Evolutionary conservation across 2,113 vertebrate genomes (phyloP), one percentile per base, ranked within the genome.

Genomic region (Poicephalus meyeri): DNA sequence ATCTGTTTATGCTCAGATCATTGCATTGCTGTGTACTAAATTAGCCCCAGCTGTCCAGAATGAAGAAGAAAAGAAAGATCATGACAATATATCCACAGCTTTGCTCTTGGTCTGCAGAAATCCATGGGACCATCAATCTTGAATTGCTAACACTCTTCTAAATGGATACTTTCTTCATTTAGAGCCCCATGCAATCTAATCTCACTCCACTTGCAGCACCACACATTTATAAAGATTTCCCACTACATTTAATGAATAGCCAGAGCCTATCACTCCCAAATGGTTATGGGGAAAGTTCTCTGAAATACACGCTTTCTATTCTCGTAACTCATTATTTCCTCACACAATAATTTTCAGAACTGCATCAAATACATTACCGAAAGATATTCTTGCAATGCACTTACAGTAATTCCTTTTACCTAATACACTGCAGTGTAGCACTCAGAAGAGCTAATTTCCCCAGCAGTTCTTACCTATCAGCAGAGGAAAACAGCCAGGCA

Each of bases 321-420:
- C 73, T 95, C 70, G 12, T 65, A 91, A 47, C 70, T 95, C 92
- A 80, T 96, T 93, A 93, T 93, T 92, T 82, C 69, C 58, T 95
- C 70, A 72, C 77, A 82, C 44, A 72, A 89, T 89, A 76, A 76
- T 93, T 92, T 94, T 73, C 92, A 73, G 73, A 91, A 42, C 83
- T 72, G 17, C 65, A 93, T 87, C 66, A 93, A 91, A 85, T 63
- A 85, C 58, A 72, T 96, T 92, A 79, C 37, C n/a, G 23, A 73
- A 87, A 91, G 77, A 95, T 53, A 93, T 66, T 85, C 66, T 87
- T 87, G 52, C 47, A 91, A 93, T 91, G 83, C 88, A 94, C 92
- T 96, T 96, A 94, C 25, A 92, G 88, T 94, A 96, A 97, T 97
- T 93, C 87, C 92, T 94, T 96, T 77, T 63, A 87, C 39, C 39